These are phyloP conservation scores for Drosophila nr. medialis DNA, from an alignment of 2,888 invertebrate species.

Conservation along the genomic window DNA sequence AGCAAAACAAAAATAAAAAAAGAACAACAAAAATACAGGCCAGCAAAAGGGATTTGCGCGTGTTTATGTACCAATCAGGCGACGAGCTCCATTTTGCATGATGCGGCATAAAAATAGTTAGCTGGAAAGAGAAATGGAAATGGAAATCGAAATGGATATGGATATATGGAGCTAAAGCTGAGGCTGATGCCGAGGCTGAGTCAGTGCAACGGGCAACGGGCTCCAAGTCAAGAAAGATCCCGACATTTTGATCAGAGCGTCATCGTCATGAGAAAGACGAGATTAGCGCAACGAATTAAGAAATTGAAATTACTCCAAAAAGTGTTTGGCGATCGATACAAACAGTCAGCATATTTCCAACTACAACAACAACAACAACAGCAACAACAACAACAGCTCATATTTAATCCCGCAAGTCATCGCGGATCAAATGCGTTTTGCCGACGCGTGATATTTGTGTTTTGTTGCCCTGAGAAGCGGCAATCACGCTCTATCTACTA, in stretches of 20 bases:
- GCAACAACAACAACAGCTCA: slow-evolving; percentile 22
- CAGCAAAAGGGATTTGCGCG: slow-evolving; percentile 69
- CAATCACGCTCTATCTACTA: slow-evolving; percentile 39
- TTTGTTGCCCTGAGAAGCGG: slow-evolving; percentile 35
- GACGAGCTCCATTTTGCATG: slow-evolving; percentile 73
- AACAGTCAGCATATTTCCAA: slow-evolving; percentile 73
- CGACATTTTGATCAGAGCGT: slow-evolving; percentile 63
- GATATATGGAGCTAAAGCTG: slow-evolving; percentile 5
- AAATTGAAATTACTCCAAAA: slow-evolving; percentile 82
- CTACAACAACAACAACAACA: slow-evolving; percentile 26
- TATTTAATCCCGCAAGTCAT: slow-evolving; percentile 60
- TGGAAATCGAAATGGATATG: slow-evolving; percentile 35
- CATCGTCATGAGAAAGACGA: slow-evolving; percentile 75
- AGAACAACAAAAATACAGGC: slow-evolving; percentile 4
- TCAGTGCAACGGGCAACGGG: slow-evolving; percentile 50
- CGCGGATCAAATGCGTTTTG: slow-evolving; percentile 72
- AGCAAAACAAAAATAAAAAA: not conserved
- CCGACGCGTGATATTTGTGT: slow-evolving; percentile 70
- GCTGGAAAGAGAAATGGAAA: slow-evolving; percentile 48
- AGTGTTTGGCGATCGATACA: slow-evolving; percentile 76
- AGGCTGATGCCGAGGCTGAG: slow-evolving; percentile 36
- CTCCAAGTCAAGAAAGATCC: slow-evolving; percentile 38
- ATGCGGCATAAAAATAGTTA: slow-evolving; percentile 68
- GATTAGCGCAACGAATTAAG: slow-evolving; percentile 83
- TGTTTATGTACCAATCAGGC: slow-evolving; percentile 77